Base-by-base conservation (phyloP, 1,140 invertebrate species). In the Drosophila varians region DNA sequence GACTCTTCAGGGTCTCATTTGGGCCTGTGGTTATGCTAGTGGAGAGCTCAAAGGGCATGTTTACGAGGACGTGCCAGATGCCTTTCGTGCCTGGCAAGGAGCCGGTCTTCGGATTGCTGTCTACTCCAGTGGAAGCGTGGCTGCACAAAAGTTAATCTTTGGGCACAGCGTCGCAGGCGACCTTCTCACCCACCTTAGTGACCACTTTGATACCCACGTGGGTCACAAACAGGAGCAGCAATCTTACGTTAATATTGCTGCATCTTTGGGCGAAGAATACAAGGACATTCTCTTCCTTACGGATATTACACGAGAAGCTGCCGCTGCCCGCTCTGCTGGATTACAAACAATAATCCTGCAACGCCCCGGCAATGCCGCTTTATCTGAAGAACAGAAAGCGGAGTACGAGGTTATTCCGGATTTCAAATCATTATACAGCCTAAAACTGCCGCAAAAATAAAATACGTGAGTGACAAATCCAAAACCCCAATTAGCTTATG, bases 61-160 rank as follows among this genome's bases (percentile, higher is more conserved):
- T 43, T 99, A 95, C 90, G 94, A 96, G 18, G 98, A 99, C 92
- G 97, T 98, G 1, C 92, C 93, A 2, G 92, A 92, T 53, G 94
- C 95, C 9, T 92, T 99, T 34, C 92, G 96, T 80, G 90, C 93
- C 56, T 96, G 97, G 95, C 91, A 91, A 11, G 86, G 92, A 0
- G 82, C 90, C 16, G 94, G 94, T 5, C 94, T 95, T 54, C 93
- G 94, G 71, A 92, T 99, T 28, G 97, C 95, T 77, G 94, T 98
- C 46, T 99, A 97, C 86, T 99, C 97, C 0, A 98, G 97, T 49
- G 98, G 98, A 42, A 98, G 96, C 74, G 94, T 97, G 0, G 94
- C 96, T 83, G 96, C 97, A 28, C 98, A 99, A 91, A 97, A 98
- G 90, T 92, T 98, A 7, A 92, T 99, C 2, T 98, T 98, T 91